Evolutionary conservation across 2,888 invertebrate genomes (phyloP), one percentile per base, ranked within the genome.

Genomic region (Phengaris alcon): DNA sequence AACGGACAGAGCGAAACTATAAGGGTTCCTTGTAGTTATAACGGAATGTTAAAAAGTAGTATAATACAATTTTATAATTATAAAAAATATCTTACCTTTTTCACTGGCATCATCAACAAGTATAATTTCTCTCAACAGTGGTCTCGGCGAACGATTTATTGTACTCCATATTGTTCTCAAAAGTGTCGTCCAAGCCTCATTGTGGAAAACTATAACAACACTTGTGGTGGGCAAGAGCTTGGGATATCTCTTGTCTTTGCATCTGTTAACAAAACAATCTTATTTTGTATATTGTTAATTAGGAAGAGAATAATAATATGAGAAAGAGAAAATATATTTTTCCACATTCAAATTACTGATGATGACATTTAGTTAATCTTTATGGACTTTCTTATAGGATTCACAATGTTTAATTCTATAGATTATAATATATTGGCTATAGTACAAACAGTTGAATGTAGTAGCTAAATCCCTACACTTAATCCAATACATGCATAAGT

Each of bases 161-260:
- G 98, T 98, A 87, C 98, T 99, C 97, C 98, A 98, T 57, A 99
- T 98, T 0, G 99, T 99, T 74, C 99, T 94, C 78, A 99, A 94
- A 35, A 99, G 94, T 0, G 99, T 99, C 68, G 98, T 96, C 99
- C 99, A 99, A 0, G 99, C 99, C 90, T 99, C 99, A 89, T 99
- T 99, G 94, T 99, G 99, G 93, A 99, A 99, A 75, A 99, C 99
- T 84, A 99, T 99, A 78, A 99, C 98, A 83, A 99, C 98, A 84
- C 98, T 98, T 44, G 99, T 99, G 68, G 97, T 96, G 6, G 99
- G 99, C 84, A 99, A 94, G 79, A 96, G 93, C 72, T 95, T 94
- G 64, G 96, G 95, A 88, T 98, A 97, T 76, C 90, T 93, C 87
- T 98, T 98, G 82, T 93, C 94, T 88, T 96, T 97, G 88, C 98